Base-by-base conservation (phyloP, 2,113 vertebrate genomes). In the Platanista minor region DNA sequence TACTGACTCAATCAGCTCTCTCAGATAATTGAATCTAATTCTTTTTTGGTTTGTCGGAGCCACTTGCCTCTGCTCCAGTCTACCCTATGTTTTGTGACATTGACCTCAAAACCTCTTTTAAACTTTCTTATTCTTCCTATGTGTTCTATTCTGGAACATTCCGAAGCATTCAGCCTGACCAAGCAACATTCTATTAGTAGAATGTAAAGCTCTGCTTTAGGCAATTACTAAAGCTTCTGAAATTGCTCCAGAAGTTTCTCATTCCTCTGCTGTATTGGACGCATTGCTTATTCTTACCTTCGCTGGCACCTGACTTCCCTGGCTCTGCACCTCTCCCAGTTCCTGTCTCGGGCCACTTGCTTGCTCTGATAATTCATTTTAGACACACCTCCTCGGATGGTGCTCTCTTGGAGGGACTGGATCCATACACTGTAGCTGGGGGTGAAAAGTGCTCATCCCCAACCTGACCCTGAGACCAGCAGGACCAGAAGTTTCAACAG, bases 361-460 rank as follows among this genome's bases (percentile, higher is more conserved):
- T 83, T 3, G 17, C 33, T 64, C 69, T 33, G 54, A 66, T 17
- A 31, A 15, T 67, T 92, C 9, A 18, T 59, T 87, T 36, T 66
- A 67, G 41, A 64, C 52, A 39, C 33, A 57, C 12, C 54, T 77
- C 41, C 36, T 54, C 67, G 49, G 36, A 11, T 33, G 23, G 20
- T 18, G 33, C 29, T 29, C 31, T 29, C 3, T 1, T 1, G 8
- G 6, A 1, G 0, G 8, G 25, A 15, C 3, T 59, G 59, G 20
- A 41, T 72, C 6, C 23, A 15, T 62, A 11, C 18, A 29, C 21
- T 21, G 39, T 61, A 20, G 33, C n/a, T 62, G 13, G 6, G 1
- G 4, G 1, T 29, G 49, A 43, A 59, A 49, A 18, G 81, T 77
- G n/a, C 52, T 82, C 36, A 20, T 33, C 23, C n/a, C 57, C 54